phyloP scores from a whole-genome alignment of 1,140 invertebrate species.

The Drosophila ohnishii region DNA sequence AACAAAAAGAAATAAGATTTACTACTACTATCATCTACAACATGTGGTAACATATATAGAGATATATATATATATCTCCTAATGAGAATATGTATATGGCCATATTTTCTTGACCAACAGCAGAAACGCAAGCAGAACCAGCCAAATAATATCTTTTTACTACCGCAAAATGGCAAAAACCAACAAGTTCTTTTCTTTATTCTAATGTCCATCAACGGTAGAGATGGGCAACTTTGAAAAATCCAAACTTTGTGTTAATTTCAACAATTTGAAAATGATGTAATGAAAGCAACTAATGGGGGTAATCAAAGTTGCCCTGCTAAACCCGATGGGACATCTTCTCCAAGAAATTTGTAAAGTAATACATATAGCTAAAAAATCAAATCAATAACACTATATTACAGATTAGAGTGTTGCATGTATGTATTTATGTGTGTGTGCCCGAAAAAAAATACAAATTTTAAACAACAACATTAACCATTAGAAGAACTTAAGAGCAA shows the following conservation, averaged over 20 bases:
- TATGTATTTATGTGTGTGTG: constrained; percentile 15
- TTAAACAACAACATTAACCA: constrained; percentile 15
- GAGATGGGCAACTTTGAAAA: not conserved
- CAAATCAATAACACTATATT: constrained; percentile 32
- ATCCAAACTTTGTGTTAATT: not conserved
- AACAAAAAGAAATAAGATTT: too few relatives aligned
- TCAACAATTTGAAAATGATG: too few relatives aligned
- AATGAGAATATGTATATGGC: constrained; percentile 6
- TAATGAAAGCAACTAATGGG: too few relatives aligned
- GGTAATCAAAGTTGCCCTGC: not conserved
- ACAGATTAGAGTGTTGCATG: constrained; percentile 21
- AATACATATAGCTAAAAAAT: constrained; percentile 27
- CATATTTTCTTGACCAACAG: constrained; percentile 24
- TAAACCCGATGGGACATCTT: not conserved
- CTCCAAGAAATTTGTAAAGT: not conserved
- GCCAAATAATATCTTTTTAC: constrained; percentile 28
- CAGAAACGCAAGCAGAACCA: constrained; percentile 17
- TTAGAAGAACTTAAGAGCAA: constrained; percentile 27
- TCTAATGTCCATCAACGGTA: not conserved
- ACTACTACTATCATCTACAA: too few relatives aligned
- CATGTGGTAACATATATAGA: too few relatives aligned
- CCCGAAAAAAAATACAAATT: constrained; percentile 15
- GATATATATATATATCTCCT: constrained; percentile 8
- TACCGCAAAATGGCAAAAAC: constrained; percentile 22
- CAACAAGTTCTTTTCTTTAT: constrained; percentile 1